Evolutionary conservation across 2,113 vertebrate genomes (phyloP).

Genomic region (Galemys pyrenaicus): DNA sequence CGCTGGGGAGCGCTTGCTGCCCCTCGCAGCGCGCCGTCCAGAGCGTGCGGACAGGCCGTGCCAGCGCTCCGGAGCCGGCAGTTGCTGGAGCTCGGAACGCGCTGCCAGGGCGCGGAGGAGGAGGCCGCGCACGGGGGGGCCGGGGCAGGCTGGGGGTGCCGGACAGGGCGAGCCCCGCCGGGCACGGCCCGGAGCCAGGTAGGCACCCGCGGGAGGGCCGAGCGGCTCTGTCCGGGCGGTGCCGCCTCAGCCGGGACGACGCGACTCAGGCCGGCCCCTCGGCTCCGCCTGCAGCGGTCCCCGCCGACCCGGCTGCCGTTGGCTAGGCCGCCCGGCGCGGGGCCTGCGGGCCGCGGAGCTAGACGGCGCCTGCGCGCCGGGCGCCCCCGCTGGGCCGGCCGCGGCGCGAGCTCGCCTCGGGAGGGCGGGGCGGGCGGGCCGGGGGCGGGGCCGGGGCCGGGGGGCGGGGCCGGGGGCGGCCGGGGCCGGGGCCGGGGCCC

Average conservation of each 20-base stretch:
- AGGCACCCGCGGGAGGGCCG: fast-evolving
- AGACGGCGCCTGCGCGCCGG: neutral
- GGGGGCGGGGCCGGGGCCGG: no score
- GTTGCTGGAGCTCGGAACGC: neutral
- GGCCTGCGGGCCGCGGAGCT: neutral
- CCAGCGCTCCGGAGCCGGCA: neutral
- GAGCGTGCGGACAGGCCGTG: conserved; percentile 25
- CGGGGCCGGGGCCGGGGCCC: no score
- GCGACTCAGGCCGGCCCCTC: conserved; percentile 12
- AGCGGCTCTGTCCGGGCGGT: neutral
- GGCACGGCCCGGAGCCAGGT: fast-evolving
- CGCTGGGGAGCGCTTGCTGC: neutral
- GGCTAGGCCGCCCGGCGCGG: neutral
- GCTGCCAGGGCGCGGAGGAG: neutral
- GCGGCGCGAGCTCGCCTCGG: no score
- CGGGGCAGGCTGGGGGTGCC: neutral
- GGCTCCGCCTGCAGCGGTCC: neutral
- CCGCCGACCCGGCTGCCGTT: neutral
- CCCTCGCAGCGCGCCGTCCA: neutral
- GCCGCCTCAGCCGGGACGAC: conserved; percentile 41
- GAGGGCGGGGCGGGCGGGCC: neutral
- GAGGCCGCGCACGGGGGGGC: neutral
- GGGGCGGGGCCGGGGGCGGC: neutral
- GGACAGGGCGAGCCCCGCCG: fast-evolving
- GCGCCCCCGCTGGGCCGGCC: no score